Evolutionary conservation across 1,140 invertebrate species (phyloP), one percentile per base, ranked within the genome.

Genomic region (Cotesia glomerata): DNA sequence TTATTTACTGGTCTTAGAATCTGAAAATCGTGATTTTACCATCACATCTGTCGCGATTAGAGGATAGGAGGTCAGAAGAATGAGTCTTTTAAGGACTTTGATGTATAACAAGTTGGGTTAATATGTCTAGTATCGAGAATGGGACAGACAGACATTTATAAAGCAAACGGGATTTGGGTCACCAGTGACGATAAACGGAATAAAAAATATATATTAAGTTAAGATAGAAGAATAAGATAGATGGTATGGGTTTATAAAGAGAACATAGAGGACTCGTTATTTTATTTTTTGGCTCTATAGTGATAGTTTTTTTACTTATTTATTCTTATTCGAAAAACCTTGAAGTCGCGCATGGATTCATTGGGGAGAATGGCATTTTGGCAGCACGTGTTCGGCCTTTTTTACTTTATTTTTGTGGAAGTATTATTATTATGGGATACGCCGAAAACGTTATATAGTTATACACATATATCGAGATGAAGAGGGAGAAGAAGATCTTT

Each of bases 351-450:
- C 39, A 8, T 7, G 39, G 39, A 36, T 8, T 18, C 65, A 65
- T 11, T 54, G 62, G 61, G 69, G 61, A 32, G 26, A 49, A 4
- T 62, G 66, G 58, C 39, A 64, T 68, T 68, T 72, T 49, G 54
- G 16, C 36, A n/a, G 58, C 75, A 79, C 77, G 75, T 76, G 78
- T 77, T 76, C 64, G 63, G 69, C 69, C 72, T 75, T 71, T 73
- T 45, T 45, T 45, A 45, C 7, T 74, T 77, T 76, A 74, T 74
- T 74, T 74, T 74, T 69, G 62, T 66, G 65, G 26, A 26, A 26
- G 26, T 66, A 56, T 45, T 52, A 59, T 54, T 68, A 63, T 67
- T 64, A 67, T 61, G 71, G 64, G 52, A 67, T 68, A 16, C 2
- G 39, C n/a, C 3, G 62, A 49, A 26, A 72, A 66, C 70, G 70